Conservation (phyloP, 2,888 invertebrate genomes). For the Trichacis sp. region DNA sequence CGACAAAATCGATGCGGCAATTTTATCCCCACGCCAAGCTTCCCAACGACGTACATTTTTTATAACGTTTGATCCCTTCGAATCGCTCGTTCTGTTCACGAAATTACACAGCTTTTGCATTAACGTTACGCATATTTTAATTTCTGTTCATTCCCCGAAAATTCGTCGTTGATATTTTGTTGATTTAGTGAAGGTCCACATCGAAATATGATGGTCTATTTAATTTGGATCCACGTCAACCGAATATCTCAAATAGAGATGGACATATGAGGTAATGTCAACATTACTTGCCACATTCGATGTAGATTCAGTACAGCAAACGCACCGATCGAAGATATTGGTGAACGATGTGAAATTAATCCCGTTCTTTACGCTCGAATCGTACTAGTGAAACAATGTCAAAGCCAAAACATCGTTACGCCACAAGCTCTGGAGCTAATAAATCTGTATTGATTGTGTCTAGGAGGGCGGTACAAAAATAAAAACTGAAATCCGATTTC, state of each 20-base stretch:
- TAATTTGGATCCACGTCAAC: background rate
- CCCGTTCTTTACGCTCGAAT: too few relatives aligned
- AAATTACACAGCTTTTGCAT: background rate
- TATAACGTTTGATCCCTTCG: background rate
- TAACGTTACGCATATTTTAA: background rate
- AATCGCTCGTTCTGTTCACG: background rate
- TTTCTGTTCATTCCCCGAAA: background rate
- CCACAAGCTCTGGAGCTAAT: background rate
- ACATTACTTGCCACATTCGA: background rate
- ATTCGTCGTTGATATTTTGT: background rate
- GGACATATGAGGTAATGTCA: background rate
- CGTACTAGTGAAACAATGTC: too few relatives aligned
- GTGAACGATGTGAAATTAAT: too few relatives aligned
- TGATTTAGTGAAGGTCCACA: background rate
- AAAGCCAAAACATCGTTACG: background rate
- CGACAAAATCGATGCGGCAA: background rate
- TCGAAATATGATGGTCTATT: background rate
- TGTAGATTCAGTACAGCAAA: background rate
- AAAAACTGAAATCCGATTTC: background rate
- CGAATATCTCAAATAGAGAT: background rate
- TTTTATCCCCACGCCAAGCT: background rate
- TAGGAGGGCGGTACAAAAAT: background rate
- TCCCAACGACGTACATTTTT: conserved; percentile 1
- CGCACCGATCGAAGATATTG: background rate
- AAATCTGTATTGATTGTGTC: background rate